Conservation (phyloP, 2,113 vertebrate genomes). For the Chitala chitala region DNA sequence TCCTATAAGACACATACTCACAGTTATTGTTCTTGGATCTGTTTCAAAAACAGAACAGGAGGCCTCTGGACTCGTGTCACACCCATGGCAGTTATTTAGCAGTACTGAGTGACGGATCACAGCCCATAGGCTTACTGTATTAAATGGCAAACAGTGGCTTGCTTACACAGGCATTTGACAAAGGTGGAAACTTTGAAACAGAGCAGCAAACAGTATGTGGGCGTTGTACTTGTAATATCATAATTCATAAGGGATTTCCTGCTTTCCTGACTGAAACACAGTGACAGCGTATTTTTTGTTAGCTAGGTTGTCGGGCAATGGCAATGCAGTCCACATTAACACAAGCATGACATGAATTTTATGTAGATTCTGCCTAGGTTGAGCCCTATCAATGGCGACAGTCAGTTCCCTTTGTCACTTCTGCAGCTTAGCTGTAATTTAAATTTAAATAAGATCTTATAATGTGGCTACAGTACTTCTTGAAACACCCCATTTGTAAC, state of each 20-base stretch:
- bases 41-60: background rate
- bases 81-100: slow-evolving; percentile 7
- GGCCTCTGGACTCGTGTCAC: background rate
- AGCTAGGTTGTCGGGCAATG: background rate
- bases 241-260: background rate
- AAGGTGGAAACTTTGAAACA: background rate
- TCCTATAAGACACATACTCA: background rate
- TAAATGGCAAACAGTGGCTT: background rate
- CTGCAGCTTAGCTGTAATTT: background rate
- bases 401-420: background rate
- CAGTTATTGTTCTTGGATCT: background rate
- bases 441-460: background rate
- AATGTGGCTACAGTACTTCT: slow-evolving; percentile 5
- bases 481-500: background rate
- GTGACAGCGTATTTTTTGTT: background rate
- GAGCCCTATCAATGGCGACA: no score
- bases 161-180: background rate
- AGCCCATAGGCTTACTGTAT: background rate
- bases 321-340: background rate
- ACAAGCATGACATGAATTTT: background rate
- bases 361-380: no score
- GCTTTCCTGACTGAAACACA: background rate
- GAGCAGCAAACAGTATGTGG: background rate
- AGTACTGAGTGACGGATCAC: background rate
- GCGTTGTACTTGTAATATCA: background rate